Conservation (phyloP, 2,113 vertebrate genomes). For the Xiphophorus hellerii region DNA sequence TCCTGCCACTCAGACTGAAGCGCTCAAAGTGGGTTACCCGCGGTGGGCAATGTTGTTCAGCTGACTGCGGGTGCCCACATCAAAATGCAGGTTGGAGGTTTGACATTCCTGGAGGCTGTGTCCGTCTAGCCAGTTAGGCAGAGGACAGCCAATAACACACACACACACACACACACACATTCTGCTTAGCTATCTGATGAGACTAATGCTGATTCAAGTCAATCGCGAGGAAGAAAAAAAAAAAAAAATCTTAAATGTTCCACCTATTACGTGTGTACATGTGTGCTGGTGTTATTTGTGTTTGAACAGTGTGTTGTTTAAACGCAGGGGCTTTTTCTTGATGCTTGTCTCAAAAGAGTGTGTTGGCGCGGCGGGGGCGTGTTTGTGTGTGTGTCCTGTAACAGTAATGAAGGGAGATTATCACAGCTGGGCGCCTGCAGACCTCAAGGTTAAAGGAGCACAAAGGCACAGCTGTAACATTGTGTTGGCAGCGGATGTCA, state of each 20-base stretch:
- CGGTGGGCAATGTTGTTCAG: constrained; percentile 49
- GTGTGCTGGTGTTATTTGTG: constrained; percentile 14
- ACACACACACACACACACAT: constrained; percentile 43
- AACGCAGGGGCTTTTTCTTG: constrained; percentile 56
- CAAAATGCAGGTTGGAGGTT: constrained; percentile 81
- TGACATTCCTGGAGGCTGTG: constrained; percentile 81
- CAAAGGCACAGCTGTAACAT: constrained; percentile 60
- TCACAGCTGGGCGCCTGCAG: constrained; percentile 70
- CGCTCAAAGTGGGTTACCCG: constrained; percentile 21
- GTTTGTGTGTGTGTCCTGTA: constrained; percentile 60
- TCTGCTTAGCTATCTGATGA: constrained; percentile 71
- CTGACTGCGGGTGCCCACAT: constrained; percentile 74
- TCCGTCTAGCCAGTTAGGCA: constrained; percentile 78
- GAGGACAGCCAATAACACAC: constrained; percentile 77
- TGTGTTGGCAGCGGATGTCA: constrained; percentile 22
- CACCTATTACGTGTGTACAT: constrained; percentile 44
- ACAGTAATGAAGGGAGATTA: constrained; percentile 79
- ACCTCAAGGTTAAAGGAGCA: constrained; percentile 80
- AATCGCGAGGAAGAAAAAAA: constrained; percentile 62
- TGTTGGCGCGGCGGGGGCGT: constrained; percentile 27
- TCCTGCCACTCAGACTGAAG: constrained; percentile 55
- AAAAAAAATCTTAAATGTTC: constrained; percentile 64
- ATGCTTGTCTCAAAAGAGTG: constrained; percentile 58
- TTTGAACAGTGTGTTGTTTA: constrained; percentile 22
- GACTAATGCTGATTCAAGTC: constrained; percentile 74